Evolutionary conservation across 2,113 vertebrate species (phyloP), one percentile per base, ranked within the genome.

Genomic region (Hippocampus barbouri): DNA sequence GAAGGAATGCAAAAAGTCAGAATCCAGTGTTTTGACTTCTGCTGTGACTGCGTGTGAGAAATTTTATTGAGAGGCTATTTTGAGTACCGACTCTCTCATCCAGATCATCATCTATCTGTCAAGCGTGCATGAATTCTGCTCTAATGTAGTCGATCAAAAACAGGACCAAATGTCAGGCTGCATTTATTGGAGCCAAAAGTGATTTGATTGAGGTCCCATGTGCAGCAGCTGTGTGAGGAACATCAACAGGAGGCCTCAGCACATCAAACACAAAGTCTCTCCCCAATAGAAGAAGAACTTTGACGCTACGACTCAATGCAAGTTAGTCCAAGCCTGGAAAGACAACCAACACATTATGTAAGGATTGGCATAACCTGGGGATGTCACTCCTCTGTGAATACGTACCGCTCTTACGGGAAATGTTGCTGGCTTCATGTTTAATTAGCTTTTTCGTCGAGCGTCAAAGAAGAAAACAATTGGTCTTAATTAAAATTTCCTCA

Each of bases 391-490:
- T 5, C 77, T 71, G 87, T 70, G 84, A 70, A 78, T 81, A 76
- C 49, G 80, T 77, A 65, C 43, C 15, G 64, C 75, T 88, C 87
- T 88, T 88, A 77, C 63, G 87, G 89, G 89, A 89, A 84, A 89
- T 87, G 87, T 91, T 47, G 75, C 70, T 18, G 30, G 68, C 77
- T 67, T 86, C 85, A 68, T 81, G 83, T 90, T 87, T 91, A 89
- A 92, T 92, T 90, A 91, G 83, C 80, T 86, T 83, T 83, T 75
- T 81, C 14, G 74, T 85, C 67, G 79, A 23, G 64, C 68, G 62
- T 75, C 84, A 82, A 81, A 86, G 85, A 90, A 89, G 87, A 81
- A 90, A 89, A 89, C 89, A 90, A 90, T 91, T 88, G 90, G 85
- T 90, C 89, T 89, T 91, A 89, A 91, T 92, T 91, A 90, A 90